Evolutionary conservation across 2,797 vertebrate species (phyloP).

Genomic region (Oophaga sylvatica): DNA sequence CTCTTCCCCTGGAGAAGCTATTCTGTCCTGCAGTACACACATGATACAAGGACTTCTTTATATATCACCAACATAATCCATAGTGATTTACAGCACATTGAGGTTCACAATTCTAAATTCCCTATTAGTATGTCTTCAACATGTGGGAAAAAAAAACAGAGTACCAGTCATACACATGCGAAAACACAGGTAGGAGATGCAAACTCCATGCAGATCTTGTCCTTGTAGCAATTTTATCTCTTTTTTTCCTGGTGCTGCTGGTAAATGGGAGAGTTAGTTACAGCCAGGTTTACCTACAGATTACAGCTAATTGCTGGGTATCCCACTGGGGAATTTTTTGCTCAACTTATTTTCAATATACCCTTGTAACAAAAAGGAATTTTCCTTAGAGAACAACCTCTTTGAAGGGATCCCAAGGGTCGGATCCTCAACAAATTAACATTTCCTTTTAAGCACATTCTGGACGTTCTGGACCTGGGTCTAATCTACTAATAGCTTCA

Average conservation of each 20-base stretch:
- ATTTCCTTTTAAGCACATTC: too few relatives aligned
- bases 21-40: not conserved
- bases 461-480: not conserved
- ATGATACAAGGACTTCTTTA: not conserved
- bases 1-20: too few relatives aligned
- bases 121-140: too few relatives aligned
- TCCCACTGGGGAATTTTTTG: not conserved
- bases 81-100: too few relatives aligned
- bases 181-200: too few relatives aligned
- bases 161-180: too few relatives aligned
- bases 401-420: not conserved
- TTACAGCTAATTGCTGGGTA: not conserved
- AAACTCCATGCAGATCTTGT: too few relatives aligned
- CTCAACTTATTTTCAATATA: not conserved
- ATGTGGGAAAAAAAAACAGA: too few relatives aligned
- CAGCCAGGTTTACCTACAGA: not conserved
- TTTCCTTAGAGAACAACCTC: not conserved
- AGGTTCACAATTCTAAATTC: too few relatives aligned
- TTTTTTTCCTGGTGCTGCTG: not conserved
- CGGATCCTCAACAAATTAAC: not conserved
- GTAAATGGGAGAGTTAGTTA: not conserved
- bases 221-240: too few relatives aligned
- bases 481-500: too few relatives aligned
- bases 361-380: not conserved
- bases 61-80: too few relatives aligned